phyloP scores from a whole-genome alignment of 2,888 invertebrate species.

The Epistrophella euchroma region DNA sequence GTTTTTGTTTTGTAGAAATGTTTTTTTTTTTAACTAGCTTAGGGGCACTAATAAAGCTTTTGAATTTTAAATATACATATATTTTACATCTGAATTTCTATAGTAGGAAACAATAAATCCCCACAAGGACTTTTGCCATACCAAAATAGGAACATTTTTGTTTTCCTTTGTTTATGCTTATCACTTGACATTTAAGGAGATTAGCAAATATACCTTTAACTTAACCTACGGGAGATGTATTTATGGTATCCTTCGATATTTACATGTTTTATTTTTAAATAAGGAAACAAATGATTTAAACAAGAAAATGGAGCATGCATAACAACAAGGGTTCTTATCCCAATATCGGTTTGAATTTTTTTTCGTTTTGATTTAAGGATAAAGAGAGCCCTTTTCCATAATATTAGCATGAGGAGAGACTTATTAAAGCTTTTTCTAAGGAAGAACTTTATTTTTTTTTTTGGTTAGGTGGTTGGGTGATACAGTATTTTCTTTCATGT shows the following conservation, averaged over 20 bases:
- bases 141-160: not conserved
- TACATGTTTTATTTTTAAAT: constrained; percentile 10
- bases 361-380: constrained; percentile 5
- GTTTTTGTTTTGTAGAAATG: not conserved
- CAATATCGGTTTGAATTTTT: constrained; percentile 42
- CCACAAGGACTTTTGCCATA: constrained; percentile 10
- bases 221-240: constrained; percentile 23
- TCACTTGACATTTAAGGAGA: constrained; percentile 40
- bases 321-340: constrained; percentile 6
- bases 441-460: not conserved
- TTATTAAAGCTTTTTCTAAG: constrained; percentile 12
- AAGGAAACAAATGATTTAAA: constrained; percentile 2
- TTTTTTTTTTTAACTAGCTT: constrained; percentile 1
- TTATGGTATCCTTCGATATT: constrained; percentile 10
- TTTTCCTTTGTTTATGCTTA: constrained; percentile 15
- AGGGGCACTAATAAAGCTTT: not conserved
- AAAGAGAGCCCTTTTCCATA: constrained; percentile 34
- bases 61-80: constrained; percentile 4
- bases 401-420: constrained; percentile 37
- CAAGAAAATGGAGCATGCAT: constrained; percentile 34
- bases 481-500: not conserved
- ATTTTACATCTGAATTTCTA: not conserved
- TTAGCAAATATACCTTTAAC: constrained; percentile 37
- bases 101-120: constrained; percentile 13
- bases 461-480: not conserved